Evolutionary conservation across 30 jellyfish, hydroid and myxozoan species (phyloP), one percentile per base, ranked within the genome.

Genomic region (Sanderia malayensis): DNA sequence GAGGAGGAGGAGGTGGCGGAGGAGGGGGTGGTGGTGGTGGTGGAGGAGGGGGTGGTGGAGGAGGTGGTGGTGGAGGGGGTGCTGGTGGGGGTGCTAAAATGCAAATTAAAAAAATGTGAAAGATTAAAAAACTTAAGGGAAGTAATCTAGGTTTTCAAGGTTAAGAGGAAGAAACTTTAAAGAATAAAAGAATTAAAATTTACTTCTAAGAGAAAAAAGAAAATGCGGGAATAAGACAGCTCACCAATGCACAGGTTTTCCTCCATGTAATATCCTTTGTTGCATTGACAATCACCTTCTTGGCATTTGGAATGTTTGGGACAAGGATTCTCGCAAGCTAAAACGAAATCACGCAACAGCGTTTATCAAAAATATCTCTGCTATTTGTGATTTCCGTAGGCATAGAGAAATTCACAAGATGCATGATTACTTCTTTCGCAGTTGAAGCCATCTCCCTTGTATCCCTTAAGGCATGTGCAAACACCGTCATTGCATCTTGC

Each of bases 361-460:
- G n/a, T n/a, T n/a, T n/a, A n/a, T n/a, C n/a, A n/a, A n/a, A n/a
- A n/a, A n/a, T n/a, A n/a, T n/a, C n/a, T n/a, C n/a, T n/a, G n/a
- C n/a, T n/a, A n/a, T n/a, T n/a, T n/a, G n/a, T n/a, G n/a, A n/a
- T n/a, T n/a, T n/a, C n/a, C n/a, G n/a, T n/a, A n/a, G n/a, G n/a
- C n/a, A n/a, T n/a, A n/a, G n/a, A n/a, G n/a, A n/a, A n/a, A n/a
- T n/a, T n/a, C n/a, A n/a, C n/a, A n/a, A n/a, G n/a, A n/a, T n/a
- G n/a, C n/a, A n/a, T 31, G 21, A 85, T 7, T 31, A 89, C 97
- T 77, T 82, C 83, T 88, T 4, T 71, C 89, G 57, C 98, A 90
- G 63, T 64, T 76, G 80, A 76, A 90, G 26, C 98, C 98, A 83
- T 90, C 98, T 21, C 98, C 98, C 63, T 78, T 92, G 96, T 83